Evolutionary conservation across 2,797 vertebrate species (phyloP).

Genomic region (Lithobates sylvaticus): DNA sequence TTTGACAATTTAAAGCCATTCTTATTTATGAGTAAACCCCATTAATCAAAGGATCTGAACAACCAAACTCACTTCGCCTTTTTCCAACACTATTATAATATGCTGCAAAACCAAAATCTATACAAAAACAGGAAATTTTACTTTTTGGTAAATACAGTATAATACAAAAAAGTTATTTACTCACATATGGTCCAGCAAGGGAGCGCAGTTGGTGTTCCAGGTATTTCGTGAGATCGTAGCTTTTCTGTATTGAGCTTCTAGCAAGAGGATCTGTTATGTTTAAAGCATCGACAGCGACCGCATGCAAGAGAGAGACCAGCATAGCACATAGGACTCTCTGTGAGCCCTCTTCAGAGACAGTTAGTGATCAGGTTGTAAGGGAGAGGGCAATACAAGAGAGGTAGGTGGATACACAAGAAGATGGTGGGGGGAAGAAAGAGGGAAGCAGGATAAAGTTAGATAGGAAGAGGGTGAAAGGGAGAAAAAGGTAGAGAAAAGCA

Average conservation of each 20-base stretch:
- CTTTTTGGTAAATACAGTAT: background rate
- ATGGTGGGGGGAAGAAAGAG: background rate
- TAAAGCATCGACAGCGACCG: conserved; percentile 81
- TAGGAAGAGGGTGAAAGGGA: background rate
- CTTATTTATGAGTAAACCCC: too few species aligned
- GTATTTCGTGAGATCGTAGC: conserved; percentile 96
- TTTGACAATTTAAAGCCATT: too few species aligned
- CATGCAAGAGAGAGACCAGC: conserved; percentile 81
- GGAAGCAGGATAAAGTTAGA: background rate
- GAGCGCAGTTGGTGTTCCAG: conserved; percentile 96
- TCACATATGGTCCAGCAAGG: conserved; percentile 94
- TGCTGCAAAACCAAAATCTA: background rate
- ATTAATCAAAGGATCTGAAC: too few species aligned
- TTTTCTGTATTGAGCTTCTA: conserved; percentile 90
- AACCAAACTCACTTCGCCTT: too few species aligned
- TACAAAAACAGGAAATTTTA: background rate
- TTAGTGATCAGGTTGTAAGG: background rate
- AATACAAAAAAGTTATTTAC: conserved; percentile 66
- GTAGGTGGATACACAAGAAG: too few species aligned
- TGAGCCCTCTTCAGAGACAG: conserved; percentile 75
- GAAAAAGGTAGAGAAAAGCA: too few species aligned
- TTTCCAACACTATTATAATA: too few species aligned
- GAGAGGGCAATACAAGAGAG: conserved; percentile 55
- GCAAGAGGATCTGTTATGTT: conserved; percentile 86
- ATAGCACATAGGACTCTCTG: conserved; percentile 82